Evolutionary conservation across 2,113 vertebrate species (phyloP).

Genomic region (Lepisosteus osseus): DNA sequence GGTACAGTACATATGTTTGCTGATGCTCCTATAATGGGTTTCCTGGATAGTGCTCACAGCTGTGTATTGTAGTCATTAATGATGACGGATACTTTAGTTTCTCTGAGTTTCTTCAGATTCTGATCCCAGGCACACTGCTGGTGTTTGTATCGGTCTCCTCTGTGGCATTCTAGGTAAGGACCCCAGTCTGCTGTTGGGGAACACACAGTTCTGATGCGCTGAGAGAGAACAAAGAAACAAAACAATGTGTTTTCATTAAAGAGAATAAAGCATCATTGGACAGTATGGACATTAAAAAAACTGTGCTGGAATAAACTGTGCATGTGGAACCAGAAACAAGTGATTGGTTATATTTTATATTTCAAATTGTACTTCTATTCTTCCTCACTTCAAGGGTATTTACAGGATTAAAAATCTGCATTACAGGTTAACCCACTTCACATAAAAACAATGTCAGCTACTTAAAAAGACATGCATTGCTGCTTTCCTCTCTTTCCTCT

Average conservation of each 20-base stretch:
- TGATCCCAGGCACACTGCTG: conserved; percentile 19
- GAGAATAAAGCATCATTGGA: not conserved
- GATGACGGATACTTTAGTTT: conserved; percentile 41
- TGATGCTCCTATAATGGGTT: no score
- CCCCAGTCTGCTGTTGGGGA: conserved; percentile 79
- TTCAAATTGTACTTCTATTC: no score
- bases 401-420: no score
- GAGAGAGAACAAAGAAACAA: conserved; percentile 21
- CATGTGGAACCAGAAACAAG: no score
- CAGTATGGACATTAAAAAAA: not conserved
- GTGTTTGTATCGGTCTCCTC: conserved; percentile 74
- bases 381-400: no score
- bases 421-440: no score
- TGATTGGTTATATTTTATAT: no score
- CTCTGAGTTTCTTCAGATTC: not conserved
- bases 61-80: conserved; percentile 31
- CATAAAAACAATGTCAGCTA: no score
- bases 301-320: not conserved
- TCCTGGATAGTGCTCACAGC: conserved; percentile 28
- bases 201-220: conserved; percentile 75
- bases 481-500: no score
- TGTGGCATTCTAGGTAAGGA: conserved; percentile 78
- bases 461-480: no score
- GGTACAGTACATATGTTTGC: no score
- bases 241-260: not conserved